Conservation (phyloP, 2,113 vertebrate species). For the Cisticola juncidis region DNA sequence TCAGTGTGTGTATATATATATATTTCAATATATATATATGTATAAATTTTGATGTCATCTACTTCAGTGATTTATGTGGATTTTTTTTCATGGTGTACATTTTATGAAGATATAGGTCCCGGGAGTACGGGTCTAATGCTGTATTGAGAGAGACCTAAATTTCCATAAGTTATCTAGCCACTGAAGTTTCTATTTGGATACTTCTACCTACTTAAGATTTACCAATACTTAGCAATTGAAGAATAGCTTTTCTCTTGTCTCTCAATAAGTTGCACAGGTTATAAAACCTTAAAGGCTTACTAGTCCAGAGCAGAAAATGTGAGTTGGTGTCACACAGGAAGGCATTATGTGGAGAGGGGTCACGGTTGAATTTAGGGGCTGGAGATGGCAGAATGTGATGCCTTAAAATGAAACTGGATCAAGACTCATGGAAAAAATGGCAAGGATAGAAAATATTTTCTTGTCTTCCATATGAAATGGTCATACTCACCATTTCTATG, state of each 20-base stretch:
- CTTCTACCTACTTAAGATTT: background rate
- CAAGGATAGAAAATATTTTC: background rate
- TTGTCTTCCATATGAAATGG: background rate
- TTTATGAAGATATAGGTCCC: background rate
- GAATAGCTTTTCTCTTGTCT: background rate
- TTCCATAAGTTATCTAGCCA: background rate
- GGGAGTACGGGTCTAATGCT: background rate
- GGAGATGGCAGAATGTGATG: accelerated
- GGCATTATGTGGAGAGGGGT: too few relatives aligned
- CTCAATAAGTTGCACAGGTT: background rate
- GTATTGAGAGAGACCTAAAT: background rate
- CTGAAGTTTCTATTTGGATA: accelerated
- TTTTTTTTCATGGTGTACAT: background rate
- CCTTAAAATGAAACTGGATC: background rate
- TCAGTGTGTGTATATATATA: too few relatives aligned
- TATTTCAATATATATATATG: too few relatives aligned
- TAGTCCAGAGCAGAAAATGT: background rate
- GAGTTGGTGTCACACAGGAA: background rate
- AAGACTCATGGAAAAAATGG: background rate
- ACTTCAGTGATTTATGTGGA: background rate
- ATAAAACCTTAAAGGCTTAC: background rate
- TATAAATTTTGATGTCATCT: background rate
- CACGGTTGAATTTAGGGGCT: background rate
- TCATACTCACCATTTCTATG: background rate
- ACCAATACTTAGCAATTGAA: background rate